Evolutionary conservation across 2,113 vertebrate genomes (phyloP), one percentile per base, ranked within the genome.

Genomic region (Paradisaea rubra): DNA sequence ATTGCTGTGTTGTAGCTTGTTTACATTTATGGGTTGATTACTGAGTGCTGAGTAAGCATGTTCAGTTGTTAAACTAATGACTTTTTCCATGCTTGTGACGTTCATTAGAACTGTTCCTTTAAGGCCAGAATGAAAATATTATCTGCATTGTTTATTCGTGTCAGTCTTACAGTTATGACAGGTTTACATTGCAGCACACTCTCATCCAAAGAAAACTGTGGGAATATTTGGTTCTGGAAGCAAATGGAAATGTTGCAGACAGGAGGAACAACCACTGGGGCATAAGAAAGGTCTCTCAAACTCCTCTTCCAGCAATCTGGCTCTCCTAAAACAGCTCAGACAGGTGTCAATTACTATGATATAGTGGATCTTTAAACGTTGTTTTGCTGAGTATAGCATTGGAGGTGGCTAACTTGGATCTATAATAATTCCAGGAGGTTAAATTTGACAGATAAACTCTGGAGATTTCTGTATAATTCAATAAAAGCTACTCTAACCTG

Each of bases 81-180:
- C 57, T 94, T 94, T 89, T 91, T 89, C 90, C 59, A 63, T 57
- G 30, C 45, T 71, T 60, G 8, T 80, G 65, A 82, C 0, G 2
- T 76, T 96, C 9, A 7, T 53, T 53, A 64, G 56, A 44, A 64
- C 79, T 86, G 74, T 39, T 93, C 72, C 47, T 91, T 72, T 87
- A 89, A 80, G 49, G 54, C 66, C 71, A 70, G 44, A 47, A 37
- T 21, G 37, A 78, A 69, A 91, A 63, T 59, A 73, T 82, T 94
- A 69, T 95, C 92, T 89, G 71, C 18, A 8, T 80, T 96, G 93
- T 89, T 93, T 94, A 95, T 73, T 59, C 71, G 37, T 59, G 71
- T 89, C 54, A 59, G 61, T 88, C 66, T 87, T 84, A 87, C 78
- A 66, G 42, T 83, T 80, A 54, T 86, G 94, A 96, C 87, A 95